Conservation (phyloP, 2,113 vertebrate genomes). For the Cinclus mexicanus region DNA sequence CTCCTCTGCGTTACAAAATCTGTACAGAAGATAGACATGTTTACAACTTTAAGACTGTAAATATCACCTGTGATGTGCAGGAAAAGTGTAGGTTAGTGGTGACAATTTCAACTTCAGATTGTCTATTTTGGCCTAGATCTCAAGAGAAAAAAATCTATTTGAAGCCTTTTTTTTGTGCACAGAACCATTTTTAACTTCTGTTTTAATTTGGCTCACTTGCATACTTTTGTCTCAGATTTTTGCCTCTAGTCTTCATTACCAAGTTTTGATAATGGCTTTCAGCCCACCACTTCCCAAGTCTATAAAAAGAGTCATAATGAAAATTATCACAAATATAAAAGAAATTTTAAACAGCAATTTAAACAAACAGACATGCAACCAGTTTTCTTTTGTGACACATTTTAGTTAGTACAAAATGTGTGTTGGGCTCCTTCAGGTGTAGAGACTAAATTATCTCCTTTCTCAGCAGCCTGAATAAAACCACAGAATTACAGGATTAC, state of each 20-base stretch:
- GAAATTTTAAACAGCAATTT: neutral
- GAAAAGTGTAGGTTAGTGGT: conserved; percentile 9
- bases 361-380: neutral
- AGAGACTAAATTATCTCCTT: neutral
- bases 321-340: conserved; percentile 10
- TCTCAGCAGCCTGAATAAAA: neutral
- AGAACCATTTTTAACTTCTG: conserved; percentile 6
- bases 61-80: neutral
- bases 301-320: neutral
- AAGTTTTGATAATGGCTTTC: neutral
- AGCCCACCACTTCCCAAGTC: conserved; percentile 13
- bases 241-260: neutral
- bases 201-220: conserved; percentile 20
- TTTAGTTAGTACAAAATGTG: neutral
- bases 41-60: neutral
- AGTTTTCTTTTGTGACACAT: neutral
- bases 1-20: neutral
- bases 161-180: neutral
- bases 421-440: neutral
- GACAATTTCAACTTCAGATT: conserved; percentile 1
- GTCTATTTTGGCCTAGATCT: conserved; percentile 12
- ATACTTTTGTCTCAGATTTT: conserved; percentile 25
- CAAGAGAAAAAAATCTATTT: neutral
- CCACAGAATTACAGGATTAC: neutral
- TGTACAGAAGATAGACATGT: neutral